A percentile compares a stretch with the other conserved stretches of the same genome.
These are phyloP conservation scores for Pristiophorus japonicus DNA, from an alignment of 2,113 vertebrate species.

Conservation along the genomic window DNA sequence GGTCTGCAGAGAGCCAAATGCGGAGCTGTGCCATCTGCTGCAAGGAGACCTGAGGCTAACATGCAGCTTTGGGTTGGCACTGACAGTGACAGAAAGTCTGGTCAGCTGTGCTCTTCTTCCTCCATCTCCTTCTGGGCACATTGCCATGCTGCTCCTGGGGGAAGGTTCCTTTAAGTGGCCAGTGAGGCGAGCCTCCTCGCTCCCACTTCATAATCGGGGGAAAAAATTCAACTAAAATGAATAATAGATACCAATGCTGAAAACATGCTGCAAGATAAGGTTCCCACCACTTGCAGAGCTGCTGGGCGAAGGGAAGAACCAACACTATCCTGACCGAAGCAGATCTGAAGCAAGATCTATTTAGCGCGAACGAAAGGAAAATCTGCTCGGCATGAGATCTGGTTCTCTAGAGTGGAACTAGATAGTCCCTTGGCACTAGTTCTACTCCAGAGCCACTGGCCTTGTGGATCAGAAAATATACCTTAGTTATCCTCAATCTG, in stretches of 20 bases:
- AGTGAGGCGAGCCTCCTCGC: neutral
- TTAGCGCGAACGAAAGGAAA: neutral
- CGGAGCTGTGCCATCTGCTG: neutral
- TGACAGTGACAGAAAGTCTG: too few species aligned
- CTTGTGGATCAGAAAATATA: too few species aligned
- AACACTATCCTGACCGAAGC: neutral
- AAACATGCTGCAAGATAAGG: neutral
- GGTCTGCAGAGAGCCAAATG: neutral
- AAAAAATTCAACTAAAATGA: neutral
- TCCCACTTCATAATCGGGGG: neutral
- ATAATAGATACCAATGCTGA: neutral
- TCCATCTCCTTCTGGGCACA: neutral
- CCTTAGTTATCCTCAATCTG: too few species aligned
- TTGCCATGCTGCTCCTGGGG: neutral
- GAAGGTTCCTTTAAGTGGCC: neutral
- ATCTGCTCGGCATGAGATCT: neutral
- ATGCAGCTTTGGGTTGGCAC: neutral
- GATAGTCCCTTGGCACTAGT: neutral
- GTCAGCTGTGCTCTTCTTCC: neutral
- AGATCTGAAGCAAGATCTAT: neutral
- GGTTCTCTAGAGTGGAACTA: neutral
- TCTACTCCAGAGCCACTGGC: neutral
- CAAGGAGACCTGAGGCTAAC: neutral
- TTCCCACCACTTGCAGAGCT: neutral
- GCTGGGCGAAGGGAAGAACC: neutral